Percentiles rank a stretch among this genome's conserved stretches.
Conservation (phyloP, 2,113 vertebrate species). For the Ptyas mucosa region DNA sequence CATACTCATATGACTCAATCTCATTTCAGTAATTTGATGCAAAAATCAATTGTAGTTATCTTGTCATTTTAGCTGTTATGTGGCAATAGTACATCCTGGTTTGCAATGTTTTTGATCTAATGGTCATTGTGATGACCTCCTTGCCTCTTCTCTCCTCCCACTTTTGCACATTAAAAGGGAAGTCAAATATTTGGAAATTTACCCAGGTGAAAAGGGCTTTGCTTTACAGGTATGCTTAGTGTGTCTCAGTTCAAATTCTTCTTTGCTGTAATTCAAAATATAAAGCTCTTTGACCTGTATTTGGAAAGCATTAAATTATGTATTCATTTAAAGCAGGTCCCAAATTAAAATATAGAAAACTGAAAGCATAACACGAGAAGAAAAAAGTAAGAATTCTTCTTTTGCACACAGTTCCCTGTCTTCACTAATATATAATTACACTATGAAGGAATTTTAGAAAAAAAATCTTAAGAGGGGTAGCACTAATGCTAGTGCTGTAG, state of each 20-base stretch:
- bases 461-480: neutral
- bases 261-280: neutral
- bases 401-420: neutral
- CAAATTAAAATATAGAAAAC: neutral
- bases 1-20: neutral
- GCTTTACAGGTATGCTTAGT: neutral
- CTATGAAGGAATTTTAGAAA: neutral
- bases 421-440: neutral
- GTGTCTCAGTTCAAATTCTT: neutral
- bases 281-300: neutral
- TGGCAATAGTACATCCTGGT: neutral
- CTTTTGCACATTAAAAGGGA: neutral
- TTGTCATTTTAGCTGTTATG: neutral
- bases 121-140: neutral
- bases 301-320: neutral
- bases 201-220: neutral
- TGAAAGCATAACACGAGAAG: neutral
- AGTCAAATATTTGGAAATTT: neutral
- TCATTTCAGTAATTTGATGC: slow-evolving; percentile 25
- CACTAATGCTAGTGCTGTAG: neutral
- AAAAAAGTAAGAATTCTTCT: neutral
- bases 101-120: neutral
- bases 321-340: neutral
- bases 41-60: slow-evolving; percentile 23
- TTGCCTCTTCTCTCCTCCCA: neutral